Evolutionary conservation across 2,888 invertebrate genomes (phyloP), one percentile per base, ranked within the genome.

Genomic region (Gymnosoma rotundatum): DNA sequence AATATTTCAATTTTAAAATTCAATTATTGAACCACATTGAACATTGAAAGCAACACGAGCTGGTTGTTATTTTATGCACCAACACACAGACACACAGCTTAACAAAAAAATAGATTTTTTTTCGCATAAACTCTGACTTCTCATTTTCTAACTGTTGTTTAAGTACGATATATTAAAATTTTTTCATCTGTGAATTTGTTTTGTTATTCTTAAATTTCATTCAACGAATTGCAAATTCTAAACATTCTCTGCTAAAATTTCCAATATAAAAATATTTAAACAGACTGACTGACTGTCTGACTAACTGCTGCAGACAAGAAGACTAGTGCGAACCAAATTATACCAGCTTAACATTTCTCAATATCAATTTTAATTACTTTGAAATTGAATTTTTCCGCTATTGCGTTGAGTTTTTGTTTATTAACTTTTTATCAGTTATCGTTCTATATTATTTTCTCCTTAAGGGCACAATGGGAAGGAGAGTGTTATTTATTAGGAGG

Each of bases 291-390:
- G 42, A 8, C 42, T 12, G 12, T 5, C 42, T 48, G 48, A 16
- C 25, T 32, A 6, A 32, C 32, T 16, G 48, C n/a, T 48, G 48
- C n/a, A n/a, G 42, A 48, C 36, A 9, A 48, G 38, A 58, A 48
- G 38, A 58, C 72, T 54, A 63, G 54, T 52, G 73, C 25, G 25
- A 20, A 75, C 21, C 32, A 54, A 69, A 61, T 48, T 42, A 54
- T 21, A 61, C 60, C 58, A 82, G 83, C 78, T 78, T 63, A 78
- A 81, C 73, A 74, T 81, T 84, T 84, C 32, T 32, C 73, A 84
- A 81, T 81, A 84, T 74, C 80, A 84, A 74, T 84, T 84, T 78
- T 84, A 84, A 84, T 84, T 84, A 78, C 78, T 84, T 74, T 73
- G 74, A 69, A 84, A 84, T 84, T 84, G 78, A 84, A 84, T 80